Percentiles rank a stretch among this genome's conserved stretches.
phyloP scores from a whole-genome alignment of 2,113 vertebrate genomes.

The Pelecanus crispus region DNA sequence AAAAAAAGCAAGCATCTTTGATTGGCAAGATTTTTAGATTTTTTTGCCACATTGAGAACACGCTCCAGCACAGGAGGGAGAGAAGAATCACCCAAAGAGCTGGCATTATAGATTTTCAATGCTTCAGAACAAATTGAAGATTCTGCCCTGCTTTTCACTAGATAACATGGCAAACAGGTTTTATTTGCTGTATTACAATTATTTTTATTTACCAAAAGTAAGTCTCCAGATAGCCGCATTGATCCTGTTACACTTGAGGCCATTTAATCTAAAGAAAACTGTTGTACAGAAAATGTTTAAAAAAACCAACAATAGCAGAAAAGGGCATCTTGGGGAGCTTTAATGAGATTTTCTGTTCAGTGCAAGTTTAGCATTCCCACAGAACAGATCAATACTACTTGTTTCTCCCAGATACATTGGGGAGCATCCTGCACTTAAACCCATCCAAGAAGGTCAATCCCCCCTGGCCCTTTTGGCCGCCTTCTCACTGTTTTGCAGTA shows the following conservation, averaged over 20 bases:
- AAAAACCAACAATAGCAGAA: conserved; percentile 46
- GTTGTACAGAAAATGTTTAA: conserved; percentile 28
- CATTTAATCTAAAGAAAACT: conserved; percentile 54
- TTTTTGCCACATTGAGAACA: neutral
- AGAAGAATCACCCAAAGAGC: neutral
- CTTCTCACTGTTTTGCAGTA: neutral
- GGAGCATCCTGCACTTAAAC: neutral
- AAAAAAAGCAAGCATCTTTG: neutral
- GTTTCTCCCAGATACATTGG: conserved; percentile 5
- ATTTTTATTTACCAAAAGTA: conserved; percentile 60
- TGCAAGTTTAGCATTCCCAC: conserved; percentile 45
- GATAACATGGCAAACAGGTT: neutral
- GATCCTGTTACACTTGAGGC: conserved; percentile 42
- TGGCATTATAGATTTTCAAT: neutral
- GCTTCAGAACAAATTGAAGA: conserved; percentile 8
- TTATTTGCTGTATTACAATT: conserved; percentile 42
- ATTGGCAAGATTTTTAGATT: neutral
- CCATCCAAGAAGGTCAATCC: neutral
- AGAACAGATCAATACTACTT: conserved; percentile 57
- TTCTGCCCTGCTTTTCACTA: neutral
- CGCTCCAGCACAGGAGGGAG: neutral
- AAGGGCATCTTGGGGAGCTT: conserved; percentile 41
- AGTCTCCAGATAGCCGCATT: conserved; percentile 38
- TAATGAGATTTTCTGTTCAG: conserved; percentile 63
- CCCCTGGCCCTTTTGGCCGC: neutral